Conservation (phyloP, 2,888 invertebrate species). For the Drosophila melanosoma region DNA sequence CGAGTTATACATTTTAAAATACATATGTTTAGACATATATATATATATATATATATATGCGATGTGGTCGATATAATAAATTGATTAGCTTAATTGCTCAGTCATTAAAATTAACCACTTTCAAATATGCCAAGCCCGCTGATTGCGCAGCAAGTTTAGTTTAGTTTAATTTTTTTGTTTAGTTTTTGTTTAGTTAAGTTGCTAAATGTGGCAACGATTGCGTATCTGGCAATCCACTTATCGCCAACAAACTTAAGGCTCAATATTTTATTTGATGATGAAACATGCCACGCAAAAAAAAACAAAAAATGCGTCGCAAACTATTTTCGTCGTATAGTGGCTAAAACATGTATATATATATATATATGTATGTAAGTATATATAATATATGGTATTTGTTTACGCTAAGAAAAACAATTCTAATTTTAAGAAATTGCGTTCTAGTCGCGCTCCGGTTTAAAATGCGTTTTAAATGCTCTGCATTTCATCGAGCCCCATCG, state of each 20-base stretch:
- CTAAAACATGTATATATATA: neutral
- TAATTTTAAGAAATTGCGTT: slow-evolving; percentile 41
- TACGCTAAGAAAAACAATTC: slow-evolving; percentile 10
- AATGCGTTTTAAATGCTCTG: slow-evolving; percentile 22
- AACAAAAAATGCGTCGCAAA: slow-evolving; percentile 70
- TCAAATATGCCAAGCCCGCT: slow-evolving; percentile 26
- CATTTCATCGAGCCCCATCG: neutral
- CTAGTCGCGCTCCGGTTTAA: slow-evolving; percentile 32
- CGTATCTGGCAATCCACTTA: slow-evolving; percentile 62
- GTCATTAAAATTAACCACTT: slow-evolving; percentile 28
- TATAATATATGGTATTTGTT: slow-evolving; percentile 1
- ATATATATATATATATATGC: neutral
- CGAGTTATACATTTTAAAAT: neutral
- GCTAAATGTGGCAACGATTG: slow-evolving; percentile 55
- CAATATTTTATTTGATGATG: slow-evolving; percentile 34
- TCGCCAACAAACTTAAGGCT: slow-evolving; percentile 59
- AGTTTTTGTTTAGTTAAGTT: slow-evolving; percentile 15
- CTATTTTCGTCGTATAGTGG: slow-evolving; percentile 16
- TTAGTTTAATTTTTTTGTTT: slow-evolving; percentile 6
- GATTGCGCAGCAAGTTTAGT: slow-evolving; percentile 30
- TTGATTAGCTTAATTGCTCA: slow-evolving; percentile 15
- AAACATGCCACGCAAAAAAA: slow-evolving; percentile 48
- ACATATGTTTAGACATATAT: neutral
- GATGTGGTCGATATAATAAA: neutral
- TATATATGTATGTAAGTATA: neutral